phyloP scores from a whole-genome alignment of 2,113 vertebrate genomes.

The Petrocephalus zakoni region DNA sequence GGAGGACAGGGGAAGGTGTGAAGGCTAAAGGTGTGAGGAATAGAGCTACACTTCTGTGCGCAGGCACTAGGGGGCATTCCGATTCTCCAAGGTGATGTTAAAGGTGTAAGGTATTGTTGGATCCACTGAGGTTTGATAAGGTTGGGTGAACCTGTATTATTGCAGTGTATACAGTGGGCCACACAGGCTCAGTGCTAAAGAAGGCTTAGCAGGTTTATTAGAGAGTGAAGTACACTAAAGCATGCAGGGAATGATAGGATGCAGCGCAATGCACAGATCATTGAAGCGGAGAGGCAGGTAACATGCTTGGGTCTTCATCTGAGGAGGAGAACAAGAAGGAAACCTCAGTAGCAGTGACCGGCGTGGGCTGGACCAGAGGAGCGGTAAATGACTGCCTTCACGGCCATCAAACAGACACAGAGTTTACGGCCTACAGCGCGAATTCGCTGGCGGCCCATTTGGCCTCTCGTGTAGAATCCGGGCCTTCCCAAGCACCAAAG shows the following conservation, averaged over 20 bases:
- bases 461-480: neutral
- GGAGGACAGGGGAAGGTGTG: neutral
- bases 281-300: neutral
- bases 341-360: neutral
- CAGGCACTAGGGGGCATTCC: neutral
- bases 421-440: neutral
- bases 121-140: neutral
- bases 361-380: constrained; percentile 30
- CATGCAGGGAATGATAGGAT: neutral
- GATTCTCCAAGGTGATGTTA: neutral
- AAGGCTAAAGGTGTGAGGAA: neutral
- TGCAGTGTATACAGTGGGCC: neutral
- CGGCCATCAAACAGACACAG: constrained; percentile 12
- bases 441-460: neutral
- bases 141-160: neutral
- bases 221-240: neutral
- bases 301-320: neutral
- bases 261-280: neutral
- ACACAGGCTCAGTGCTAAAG: neutral
- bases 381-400: neutral
- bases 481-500: neutral
- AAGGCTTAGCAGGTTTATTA: neutral
- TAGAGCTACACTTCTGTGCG: neutral
- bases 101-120: neutral
- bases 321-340: neutral